Evolutionary conservation across 2,113 vertebrate genomes (phyloP), one percentile per base, ranked within the genome.

Genomic region (Stercorarius parasiticus): DNA sequence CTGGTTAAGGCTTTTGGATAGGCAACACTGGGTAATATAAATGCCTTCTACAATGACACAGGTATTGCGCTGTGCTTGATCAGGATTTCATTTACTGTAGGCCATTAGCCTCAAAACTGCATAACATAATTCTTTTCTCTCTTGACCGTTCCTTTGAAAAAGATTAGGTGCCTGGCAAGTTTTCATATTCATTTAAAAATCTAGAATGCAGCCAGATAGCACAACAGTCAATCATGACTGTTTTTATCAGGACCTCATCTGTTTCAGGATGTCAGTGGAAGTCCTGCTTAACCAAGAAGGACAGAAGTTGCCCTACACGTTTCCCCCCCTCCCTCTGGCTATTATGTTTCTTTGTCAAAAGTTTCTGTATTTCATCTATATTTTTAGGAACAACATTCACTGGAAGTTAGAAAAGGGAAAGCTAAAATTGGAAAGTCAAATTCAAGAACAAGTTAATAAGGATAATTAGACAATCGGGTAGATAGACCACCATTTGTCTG

Each of bases 211-310:
- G 82, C 66, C 84, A 87, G 91, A 85, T 47, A 95, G 76, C 87
- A 62, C 70, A 95, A 58, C 67, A 96, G 82, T 96, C 94, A 94
- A 67, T 97, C 89, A 85, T 10, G 32, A 72, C 81, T 72, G 34
- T 65, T 94, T 95, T 95, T 94, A 89, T 89, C 77, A 84, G 62
- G 38, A 82, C n/a, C 70, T 95, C 91, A 90, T 97, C 93, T 88
- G 42, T 93, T 95, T 90, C 84, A 88, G 87, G 78, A 88, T 90
- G 89, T 82, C 84, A 82, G 36, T 81, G 66, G 49, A 96, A 89
- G 73, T 94, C 84, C 74, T 95, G 73, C 78, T 94, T 93, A 85
- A 82, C 83, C 55, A 93, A 80, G 73, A 70, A 91, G 89, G 83
- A 29, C 36, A 93, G 73, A 94, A 96, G 81, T 58, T 78, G 61